Conservation (phyloP, 2,888 invertebrate genomes). For the Drosophila anomalipes region DNA sequence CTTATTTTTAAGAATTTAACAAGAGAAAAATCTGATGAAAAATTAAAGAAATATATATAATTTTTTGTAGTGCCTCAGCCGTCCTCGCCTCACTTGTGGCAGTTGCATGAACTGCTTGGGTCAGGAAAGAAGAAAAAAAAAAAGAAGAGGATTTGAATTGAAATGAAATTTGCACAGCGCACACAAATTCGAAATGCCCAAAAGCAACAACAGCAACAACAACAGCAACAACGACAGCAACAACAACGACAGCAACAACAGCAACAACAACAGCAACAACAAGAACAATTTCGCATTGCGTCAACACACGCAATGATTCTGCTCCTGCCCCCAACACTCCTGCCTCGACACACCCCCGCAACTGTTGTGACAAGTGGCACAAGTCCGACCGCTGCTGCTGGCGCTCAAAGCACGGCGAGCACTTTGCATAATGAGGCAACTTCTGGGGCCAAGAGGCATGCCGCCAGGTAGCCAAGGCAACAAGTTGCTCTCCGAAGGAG, state of each 20-base stretch:
- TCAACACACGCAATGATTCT: slow-evolving; percentile 37
- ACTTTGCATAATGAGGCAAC: slow-evolving; percentile 77
- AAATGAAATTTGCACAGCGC: slow-evolving; percentile 68
- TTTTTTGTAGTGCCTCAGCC: not conserved
- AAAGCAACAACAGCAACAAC: slow-evolving; percentile 32
- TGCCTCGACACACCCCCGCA: too few species aligned
- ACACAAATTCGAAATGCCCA: slow-evolving; percentile 61
- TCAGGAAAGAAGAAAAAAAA: slow-evolving; percentile 26
- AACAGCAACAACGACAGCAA: slow-evolving; percentile 28
- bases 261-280: slow-evolving; percentile 23
- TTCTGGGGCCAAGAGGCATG: slow-evolving; percentile 35
- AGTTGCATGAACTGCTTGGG: slow-evolving; percentile 59
- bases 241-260: slow-evolving; percentile 31
- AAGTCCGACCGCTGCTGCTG: not conserved
- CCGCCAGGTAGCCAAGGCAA: slow-evolving; percentile 60
- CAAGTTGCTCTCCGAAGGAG: slow-evolving; percentile 70
- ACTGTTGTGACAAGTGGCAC: slow-evolving; percentile 7
- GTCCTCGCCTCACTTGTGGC: not conserved
- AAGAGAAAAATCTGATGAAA: not conserved
- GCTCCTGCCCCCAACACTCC: not conserved
- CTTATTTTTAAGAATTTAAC: too few species aligned
- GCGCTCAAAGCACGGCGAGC: slow-evolving; percentile 29
- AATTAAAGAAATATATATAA: not conserved
- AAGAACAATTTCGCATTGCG: slow-evolving; percentile 20
- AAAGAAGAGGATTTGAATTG: slow-evolving; percentile 35